These are phyloP conservation scores for Paraescarpia echinospica DNA, from an alignment of 1,140 invertebrate genomes.

Conservation along the genomic window DNA sequence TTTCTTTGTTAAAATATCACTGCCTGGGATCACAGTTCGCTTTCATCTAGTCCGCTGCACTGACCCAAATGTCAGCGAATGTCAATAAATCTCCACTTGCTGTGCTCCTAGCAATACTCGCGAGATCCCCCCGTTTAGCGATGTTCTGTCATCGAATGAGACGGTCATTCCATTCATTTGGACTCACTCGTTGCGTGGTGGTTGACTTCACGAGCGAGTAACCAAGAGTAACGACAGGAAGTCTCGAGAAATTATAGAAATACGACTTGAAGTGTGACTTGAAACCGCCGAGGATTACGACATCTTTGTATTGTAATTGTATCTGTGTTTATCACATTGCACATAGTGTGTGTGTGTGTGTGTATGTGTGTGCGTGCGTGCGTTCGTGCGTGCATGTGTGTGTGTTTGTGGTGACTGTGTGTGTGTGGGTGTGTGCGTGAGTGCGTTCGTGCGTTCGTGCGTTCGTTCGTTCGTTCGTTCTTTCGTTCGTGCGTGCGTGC, in stretches of 20 bases:
- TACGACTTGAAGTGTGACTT: neutral
- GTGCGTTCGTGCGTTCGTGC: neutral
- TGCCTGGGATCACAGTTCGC: neutral
- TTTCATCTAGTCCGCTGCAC: neutral
- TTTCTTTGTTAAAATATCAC: neutral
- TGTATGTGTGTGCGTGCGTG: too few relatives aligned
- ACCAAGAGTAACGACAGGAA: neutral
- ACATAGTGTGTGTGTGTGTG: too few relatives aligned
- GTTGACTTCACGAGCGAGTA: neutral
- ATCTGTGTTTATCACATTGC: too few relatives aligned
- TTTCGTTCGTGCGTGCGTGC: neutral
- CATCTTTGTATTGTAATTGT: too few relatives aligned
- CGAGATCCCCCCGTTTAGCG: neutral
- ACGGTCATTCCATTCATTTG: neutral
- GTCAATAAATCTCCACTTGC: neutral
- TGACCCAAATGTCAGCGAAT: neutral
- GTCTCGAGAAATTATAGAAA: neutral
- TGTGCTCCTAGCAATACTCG: neutral
- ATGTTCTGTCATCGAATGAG: neutral
- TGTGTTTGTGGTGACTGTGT: too few relatives aligned
- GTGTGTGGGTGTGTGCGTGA: neutral
- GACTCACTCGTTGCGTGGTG: neutral
- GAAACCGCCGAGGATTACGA: neutral
- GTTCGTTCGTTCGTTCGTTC: neutral
- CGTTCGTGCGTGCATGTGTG: too few relatives aligned